phyloP scores from a whole-genome alignment of 2,113 vertebrate genomes.

The Halichoerus grypus region DNA sequence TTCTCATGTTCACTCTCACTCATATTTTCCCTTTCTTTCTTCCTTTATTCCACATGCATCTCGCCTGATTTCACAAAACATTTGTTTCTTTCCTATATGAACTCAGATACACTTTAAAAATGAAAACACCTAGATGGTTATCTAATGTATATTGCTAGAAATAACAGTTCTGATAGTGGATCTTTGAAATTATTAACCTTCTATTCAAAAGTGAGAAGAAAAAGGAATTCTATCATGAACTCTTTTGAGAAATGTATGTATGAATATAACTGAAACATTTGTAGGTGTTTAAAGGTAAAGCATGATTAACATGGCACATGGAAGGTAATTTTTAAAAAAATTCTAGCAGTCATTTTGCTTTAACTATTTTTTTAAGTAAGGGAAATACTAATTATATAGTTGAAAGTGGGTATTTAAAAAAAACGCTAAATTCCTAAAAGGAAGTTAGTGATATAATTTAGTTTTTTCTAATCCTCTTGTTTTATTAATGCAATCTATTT shows the following conservation, averaged over 20 bases:
- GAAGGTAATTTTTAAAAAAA: neutral
- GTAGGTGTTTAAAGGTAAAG: neutral
- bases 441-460: neutral
- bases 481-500: neutral
- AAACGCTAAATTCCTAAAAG: neutral
- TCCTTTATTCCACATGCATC: neutral
- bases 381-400: neutral
- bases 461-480: neutral
- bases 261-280: neutral
- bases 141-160: neutral
- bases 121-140: neutral
- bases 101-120: conserved; percentile 24
- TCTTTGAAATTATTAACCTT: neutral
- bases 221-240: neutral
- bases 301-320: neutral
- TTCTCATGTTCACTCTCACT: neutral
- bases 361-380: neutral
- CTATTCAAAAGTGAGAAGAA: neutral
- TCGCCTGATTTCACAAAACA: neutral
- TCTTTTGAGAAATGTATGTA: neutral
- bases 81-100: neutral
- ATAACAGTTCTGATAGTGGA: neutral
- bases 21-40: neutral
- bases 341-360: neutral
- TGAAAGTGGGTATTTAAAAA: neutral